phyloP scores from a whole-genome alignment of 2,113 vertebrate genomes.

The Miniopterus natalensis region DNA sequence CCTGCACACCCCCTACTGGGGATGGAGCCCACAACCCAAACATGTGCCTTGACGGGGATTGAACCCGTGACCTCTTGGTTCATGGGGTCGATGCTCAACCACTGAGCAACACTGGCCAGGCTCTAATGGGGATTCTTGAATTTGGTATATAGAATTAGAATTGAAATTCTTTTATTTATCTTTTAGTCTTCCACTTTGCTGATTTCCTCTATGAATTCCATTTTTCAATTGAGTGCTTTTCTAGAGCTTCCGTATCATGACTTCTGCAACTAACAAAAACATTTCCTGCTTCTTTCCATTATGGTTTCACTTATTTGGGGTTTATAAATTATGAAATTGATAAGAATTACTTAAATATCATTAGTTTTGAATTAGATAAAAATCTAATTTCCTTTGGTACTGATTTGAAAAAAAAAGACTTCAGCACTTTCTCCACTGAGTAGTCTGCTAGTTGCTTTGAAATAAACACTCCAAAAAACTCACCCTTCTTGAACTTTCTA shows the following conservation, averaged over 20 bases:
- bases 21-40: too few relatives aligned
- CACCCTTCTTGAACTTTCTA: constrained; percentile 30
- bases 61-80: too few relatives aligned
- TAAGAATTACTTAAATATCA: neutral
- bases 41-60: too few relatives aligned
- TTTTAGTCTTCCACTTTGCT: neutral
- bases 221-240: constrained; percentile 34
- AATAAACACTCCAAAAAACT: constrained; percentile 13
- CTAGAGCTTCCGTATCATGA: neutral
- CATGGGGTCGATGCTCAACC: too few relatives aligned
- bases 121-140: constrained; percentile 17
- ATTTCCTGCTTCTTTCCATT: neutral
- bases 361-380: neutral
- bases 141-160: neutral
- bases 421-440: neutral
- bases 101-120: too few relatives aligned
- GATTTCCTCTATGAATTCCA: neutral
- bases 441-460: neutral
- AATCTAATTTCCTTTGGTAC: constrained; percentile 4
- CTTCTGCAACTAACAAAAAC: neutral
- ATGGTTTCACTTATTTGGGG: neutral
- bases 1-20: too few relatives aligned
- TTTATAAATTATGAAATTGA: constrained; percentile 33
- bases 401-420: constrained; percentile 12
- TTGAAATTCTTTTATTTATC: neutral